Percentiles rank a stretch among this genome's conserved stretches.
phyloP scores from a whole-genome alignment of 2,797 vertebrate genomes.

The Rhinoraja longicauda region DNA sequence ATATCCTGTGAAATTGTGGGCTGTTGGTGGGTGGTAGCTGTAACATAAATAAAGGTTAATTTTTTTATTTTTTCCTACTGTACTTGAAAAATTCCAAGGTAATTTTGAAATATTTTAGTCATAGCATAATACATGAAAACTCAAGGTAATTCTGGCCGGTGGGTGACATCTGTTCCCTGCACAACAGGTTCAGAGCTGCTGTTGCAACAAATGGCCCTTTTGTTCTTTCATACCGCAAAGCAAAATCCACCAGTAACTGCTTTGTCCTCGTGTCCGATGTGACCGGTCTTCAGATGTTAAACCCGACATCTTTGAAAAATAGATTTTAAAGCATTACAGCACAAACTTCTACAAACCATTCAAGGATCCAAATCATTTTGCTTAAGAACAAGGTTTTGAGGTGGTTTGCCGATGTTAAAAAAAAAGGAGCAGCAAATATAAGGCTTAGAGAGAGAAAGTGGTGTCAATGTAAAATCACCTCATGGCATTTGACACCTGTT shows the following conservation, averaged over 20 bases:
- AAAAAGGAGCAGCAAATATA: not conserved
- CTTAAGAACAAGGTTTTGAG: not conserved
- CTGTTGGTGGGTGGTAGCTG: not conserved
- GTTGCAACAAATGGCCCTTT: not conserved
- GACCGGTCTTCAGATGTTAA: not conserved
- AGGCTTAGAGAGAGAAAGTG: not conserved
- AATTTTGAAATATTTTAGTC: not conserved
- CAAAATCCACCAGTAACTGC: not conserved
- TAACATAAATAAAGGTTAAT: not conserved
- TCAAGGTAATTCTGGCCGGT: not conserved
- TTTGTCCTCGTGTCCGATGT: not conserved
- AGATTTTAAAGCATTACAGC: not conserved
- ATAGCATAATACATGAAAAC: not conserved
- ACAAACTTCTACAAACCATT: too few relatives aligned
- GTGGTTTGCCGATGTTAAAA: not conserved
- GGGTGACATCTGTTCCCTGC: too few relatives aligned
- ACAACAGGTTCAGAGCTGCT: not conserved
- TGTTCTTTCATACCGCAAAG: not conserved
- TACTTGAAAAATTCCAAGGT: conserved; percentile 11
- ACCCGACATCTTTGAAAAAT: not conserved
- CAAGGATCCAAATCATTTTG: not conserved
- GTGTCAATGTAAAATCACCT: too few relatives aligned
- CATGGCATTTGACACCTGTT: not conserved
- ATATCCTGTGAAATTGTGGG: conserved; percentile 21
- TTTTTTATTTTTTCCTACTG: conserved; percentile 22